phyloP scores from a whole-genome alignment of 2,888 invertebrate species.

The Synanthedon formicaeformis region DNA sequence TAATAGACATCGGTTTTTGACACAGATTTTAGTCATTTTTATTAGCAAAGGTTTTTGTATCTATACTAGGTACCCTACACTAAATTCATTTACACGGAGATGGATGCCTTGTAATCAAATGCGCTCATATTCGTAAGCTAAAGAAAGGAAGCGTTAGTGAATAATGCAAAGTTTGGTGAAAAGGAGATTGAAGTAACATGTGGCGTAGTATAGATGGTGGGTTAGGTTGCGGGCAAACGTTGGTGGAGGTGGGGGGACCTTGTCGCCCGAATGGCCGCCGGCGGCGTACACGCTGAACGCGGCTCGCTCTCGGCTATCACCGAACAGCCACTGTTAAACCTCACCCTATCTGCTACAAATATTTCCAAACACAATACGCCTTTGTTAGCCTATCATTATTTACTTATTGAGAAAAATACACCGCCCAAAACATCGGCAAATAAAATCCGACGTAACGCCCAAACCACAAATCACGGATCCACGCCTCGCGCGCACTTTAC shows the following conservation, averaged over 20 bases:
- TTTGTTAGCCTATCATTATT: slow-evolving; percentile 4
- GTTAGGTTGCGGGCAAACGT: not conserved
- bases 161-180: too few species aligned
- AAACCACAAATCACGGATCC: slow-evolving; percentile 1
- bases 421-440: too few species aligned
- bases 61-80: too few species aligned
- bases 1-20: too few species aligned
- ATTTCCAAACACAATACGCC: slow-evolving; percentile 8
- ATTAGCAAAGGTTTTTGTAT: too few species aligned
- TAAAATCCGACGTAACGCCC: not conserved
- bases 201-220: not conserved
- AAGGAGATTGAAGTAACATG: not conserved
- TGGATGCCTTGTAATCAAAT: too few species aligned
- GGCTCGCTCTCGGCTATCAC: slow-evolving; percentile 33
- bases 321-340: slow-evolving; percentile 29
- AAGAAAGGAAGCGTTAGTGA: too few species aligned
- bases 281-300: slow-evolving; percentile 45
- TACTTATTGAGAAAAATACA: slow-evolving; percentile 1
- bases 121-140: too few species aligned
- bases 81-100: too few species aligned
- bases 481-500: slow-evolving; percentile 7
- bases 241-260: slow-evolving; percentile 6
- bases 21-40: too few species aligned
- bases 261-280: slow-evolving; percentile 30
- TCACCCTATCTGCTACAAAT: slow-evolving; percentile 17